Evolutionary conservation across 2,113 vertebrate species (phyloP).

Genomic region (Ammodramus savannarum): DNA sequence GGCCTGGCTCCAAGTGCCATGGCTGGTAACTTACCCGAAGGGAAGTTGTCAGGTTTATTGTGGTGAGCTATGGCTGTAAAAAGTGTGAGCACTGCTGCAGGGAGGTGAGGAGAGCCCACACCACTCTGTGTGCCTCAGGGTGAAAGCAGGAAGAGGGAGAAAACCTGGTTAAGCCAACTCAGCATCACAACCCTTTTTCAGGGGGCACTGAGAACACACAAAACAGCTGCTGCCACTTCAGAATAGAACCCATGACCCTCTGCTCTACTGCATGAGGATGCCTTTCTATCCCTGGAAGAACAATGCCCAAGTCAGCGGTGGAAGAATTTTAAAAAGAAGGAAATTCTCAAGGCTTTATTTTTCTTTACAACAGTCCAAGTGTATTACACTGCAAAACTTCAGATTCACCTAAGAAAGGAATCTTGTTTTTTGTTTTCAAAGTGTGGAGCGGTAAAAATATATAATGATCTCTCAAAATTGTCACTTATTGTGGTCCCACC

Average conservation of each 20-base stretch:
- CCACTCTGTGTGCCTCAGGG: neutral
- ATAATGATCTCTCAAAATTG: neutral
- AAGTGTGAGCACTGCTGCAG: neutral
- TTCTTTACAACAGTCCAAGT: neutral
- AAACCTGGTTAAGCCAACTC: neutral
- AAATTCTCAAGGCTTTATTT: neutral
- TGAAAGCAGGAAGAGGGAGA: neutral
- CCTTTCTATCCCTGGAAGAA: neutral
- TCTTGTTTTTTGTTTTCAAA: neutral
- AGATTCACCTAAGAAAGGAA: neutral
- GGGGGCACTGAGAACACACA: neutral
- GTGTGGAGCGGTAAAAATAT: neutral
- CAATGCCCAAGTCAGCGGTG: neutral
- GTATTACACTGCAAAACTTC: neutral
- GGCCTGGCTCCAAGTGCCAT: neutral
- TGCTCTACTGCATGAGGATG: neutral
- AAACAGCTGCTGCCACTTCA: neutral
- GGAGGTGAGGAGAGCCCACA: neutral
- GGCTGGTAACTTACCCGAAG: neutral
- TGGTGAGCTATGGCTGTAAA: neutral
- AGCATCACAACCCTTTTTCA: neutral
- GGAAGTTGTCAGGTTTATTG: neutral
- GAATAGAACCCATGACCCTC: neutral
- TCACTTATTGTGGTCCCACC: neutral
- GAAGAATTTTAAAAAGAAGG: neutral